phyloP scores from a whole-genome alignment of 2,888 invertebrate species.

The Lutraria lutraria region DNA sequence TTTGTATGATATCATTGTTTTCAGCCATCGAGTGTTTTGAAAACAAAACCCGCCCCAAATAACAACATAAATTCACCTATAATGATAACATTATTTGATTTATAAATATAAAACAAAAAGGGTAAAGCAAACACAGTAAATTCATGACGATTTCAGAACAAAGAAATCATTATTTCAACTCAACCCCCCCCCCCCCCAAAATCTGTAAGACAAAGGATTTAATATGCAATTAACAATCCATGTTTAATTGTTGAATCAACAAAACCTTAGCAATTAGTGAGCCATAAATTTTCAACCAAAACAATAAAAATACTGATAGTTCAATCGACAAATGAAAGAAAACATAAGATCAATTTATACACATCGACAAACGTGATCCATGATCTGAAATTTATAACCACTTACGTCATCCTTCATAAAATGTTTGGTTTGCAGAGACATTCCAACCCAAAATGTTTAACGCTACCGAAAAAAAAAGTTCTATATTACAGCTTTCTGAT shows the following conservation, averaged over 20 bases:
- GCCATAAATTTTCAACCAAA: neutral
- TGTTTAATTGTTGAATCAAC: neutral
- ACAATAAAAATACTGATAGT: neutral
- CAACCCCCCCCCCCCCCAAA: neutral
- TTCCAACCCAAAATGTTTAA: too few species aligned
- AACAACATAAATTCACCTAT: too few species aligned
- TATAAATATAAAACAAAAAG: neutral
- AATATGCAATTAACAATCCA: neutral
- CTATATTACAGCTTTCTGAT: too few species aligned
- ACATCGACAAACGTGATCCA: too few species aligned
- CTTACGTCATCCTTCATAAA: too few species aligned
- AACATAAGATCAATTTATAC: neutral
- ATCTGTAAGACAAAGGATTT: neutral
- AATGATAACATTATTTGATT: neutral
- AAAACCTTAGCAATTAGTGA: neutral
- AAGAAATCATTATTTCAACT: neutral
- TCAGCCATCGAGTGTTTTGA: neutral
- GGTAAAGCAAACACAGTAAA: too few species aligned
- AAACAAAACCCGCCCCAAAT: neutral
- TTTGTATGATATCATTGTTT: constrained; percentile 1
- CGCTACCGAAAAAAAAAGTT: too few species aligned
- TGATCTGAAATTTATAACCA: too few species aligned
- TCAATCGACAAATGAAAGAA: neutral
- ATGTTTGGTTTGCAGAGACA: too few species aligned
- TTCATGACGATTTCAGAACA: too few species aligned